phyloP scores from a whole-genome alignment of 30 jellyfish, hydroid and myxozoan species.

The Sanderia malayensis region DNA sequence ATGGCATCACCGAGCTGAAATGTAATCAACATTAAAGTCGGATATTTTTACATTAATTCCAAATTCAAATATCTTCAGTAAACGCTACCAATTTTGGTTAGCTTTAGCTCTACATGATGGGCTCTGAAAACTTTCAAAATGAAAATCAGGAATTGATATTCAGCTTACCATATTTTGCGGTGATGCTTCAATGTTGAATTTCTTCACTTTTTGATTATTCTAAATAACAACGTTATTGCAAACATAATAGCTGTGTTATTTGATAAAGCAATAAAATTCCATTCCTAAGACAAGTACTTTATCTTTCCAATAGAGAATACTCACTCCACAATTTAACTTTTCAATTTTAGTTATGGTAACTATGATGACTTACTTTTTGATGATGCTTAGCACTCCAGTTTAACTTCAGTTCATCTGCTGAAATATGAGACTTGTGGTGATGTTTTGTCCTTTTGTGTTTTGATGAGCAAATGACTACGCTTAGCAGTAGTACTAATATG shows the following conservation, averaged over 20 bases:
- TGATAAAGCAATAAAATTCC: no score
- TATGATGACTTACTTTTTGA: background rate
- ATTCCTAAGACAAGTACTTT: background rate
- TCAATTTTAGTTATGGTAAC: no score
- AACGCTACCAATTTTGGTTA: no score
- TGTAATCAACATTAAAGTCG: no score
- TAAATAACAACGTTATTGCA: background rate
- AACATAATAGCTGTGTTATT: no score
- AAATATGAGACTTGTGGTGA: background rate
- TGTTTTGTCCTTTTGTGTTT: background rate
- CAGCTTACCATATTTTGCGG: slow-evolving; percentile 95
- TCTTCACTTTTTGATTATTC: slow-evolving; percentile 55
- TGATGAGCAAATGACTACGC: background rate
- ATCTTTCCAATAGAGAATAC: no score
- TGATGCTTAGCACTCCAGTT: background rate
- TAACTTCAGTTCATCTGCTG: background rate
- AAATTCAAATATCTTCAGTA: no score
- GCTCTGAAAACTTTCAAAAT: no score
- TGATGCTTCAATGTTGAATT: slow-evolving; percentile 98
- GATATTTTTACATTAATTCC: no score
- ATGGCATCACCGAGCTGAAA: slow-evolving; percentile 98
- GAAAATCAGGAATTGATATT: no score
- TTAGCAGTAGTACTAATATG: background rate
- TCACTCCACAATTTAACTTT: background rate
- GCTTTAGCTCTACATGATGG: no score